Conservation (phyloP, 2,113 vertebrate genomes). For the Hypomesus transpacificus region DNA sequence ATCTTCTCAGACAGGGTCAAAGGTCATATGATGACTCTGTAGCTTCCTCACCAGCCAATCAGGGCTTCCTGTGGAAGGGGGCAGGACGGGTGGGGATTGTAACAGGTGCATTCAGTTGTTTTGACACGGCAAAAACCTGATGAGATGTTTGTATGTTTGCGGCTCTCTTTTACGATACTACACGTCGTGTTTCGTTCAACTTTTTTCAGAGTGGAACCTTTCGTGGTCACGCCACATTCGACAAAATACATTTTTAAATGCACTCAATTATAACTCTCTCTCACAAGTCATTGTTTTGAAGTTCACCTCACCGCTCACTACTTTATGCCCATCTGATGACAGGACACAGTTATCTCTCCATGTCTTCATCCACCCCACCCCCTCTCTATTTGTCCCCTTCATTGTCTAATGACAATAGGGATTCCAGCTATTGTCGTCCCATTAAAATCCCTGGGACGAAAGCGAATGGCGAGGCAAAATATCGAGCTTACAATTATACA, state of each 20-base stretch:
- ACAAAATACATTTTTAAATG: too few relatives aligned
- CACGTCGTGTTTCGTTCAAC: too few relatives aligned
- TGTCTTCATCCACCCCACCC: constrained; percentile 39
- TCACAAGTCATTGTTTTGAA: too few relatives aligned
- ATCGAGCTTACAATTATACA: constrained; percentile 38
- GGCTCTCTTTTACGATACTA: background rate
- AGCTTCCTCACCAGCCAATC: constrained; percentile 38
- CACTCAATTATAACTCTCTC: too few relatives aligned
- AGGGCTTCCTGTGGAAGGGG: background rate
- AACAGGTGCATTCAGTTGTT: too few relatives aligned
- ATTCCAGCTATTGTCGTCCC: constrained; percentile 40
- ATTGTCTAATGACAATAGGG: constrained; percentile 50
- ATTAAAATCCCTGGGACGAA: constrained; percentile 34
- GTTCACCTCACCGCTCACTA: too few relatives aligned
- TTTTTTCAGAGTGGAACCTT: too few relatives aligned
- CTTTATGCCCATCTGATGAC: background rate
- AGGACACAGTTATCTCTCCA: background rate
- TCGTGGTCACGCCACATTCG: too few relatives aligned
- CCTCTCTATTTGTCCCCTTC: constrained; percentile 35
- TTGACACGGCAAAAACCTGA: too few relatives aligned
- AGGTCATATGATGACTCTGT: constrained; percentile 40
- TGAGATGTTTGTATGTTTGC: too few relatives aligned
- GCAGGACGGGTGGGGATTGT: background rate
- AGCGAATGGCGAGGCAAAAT: constrained; percentile 33
- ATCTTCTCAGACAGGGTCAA: constrained; percentile 37